phyloP scores from a whole-genome alignment of 37 sponge, comb jelly and placozoan species.

The Ianthella basta region DNA sequence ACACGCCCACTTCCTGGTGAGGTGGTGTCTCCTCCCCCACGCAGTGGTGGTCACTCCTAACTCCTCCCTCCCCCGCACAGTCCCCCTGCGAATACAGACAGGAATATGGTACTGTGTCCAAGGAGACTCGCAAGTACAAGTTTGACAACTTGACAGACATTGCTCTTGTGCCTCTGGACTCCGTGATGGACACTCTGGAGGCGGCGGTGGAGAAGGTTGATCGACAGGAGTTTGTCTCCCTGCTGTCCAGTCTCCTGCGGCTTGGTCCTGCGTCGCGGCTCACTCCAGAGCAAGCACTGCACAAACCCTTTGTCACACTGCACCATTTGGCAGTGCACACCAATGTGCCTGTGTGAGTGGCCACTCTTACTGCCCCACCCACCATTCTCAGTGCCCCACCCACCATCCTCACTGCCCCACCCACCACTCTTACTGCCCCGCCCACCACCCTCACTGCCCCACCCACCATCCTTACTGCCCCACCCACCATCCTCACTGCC shows the following conservation, averaged over 20 bases:
- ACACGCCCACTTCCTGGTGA: too few species aligned
- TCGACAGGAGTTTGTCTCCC: conserved; percentile 68
- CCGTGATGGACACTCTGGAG: neutral
- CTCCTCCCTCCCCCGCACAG: conserved; percentile 11
- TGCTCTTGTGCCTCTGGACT: neutral
- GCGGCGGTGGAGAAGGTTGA: conserved; percentile 20
- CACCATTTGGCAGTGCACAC: conserved; percentile 77
- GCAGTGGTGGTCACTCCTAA: too few species aligned
- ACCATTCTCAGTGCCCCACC: too few species aligned
- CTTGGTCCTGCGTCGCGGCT: conserved; percentile 68
- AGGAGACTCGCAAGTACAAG: conserved; percentile 85
- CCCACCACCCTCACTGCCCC: neutral
- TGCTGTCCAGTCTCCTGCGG: conserved; percentile 57
- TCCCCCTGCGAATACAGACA: conserved; percentile 24
- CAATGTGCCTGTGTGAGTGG: conserved; percentile 13
- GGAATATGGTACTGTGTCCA: conserved; percentile 61
- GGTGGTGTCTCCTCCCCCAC: too few species aligned
- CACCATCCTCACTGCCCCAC: too few species aligned
- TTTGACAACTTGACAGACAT: conserved; percentile 60
- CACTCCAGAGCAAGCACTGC: conserved; percentile 58
- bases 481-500: neutral
- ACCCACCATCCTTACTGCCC: neutral
- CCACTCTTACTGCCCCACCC: too few species aligned
- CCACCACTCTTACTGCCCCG: neutral
- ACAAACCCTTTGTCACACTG: conserved; percentile 87